Conservation (phyloP, 2,888 invertebrate genomes). For the Troides helena region DNA sequence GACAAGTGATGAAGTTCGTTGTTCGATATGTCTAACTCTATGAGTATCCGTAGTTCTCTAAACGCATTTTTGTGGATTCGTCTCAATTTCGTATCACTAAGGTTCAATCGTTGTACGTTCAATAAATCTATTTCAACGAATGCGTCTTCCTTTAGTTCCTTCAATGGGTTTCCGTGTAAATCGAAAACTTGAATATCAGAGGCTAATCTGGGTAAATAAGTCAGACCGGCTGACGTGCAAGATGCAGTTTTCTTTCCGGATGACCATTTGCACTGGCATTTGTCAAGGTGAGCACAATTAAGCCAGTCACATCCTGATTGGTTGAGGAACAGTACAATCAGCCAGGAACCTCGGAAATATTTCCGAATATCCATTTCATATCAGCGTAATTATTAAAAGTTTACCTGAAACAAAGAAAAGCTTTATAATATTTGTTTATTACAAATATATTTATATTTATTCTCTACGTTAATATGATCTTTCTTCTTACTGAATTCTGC, state of each 20-base stretch:
- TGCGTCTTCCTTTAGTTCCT: constrained; percentile 85
- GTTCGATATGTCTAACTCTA: constrained; percentile 92
- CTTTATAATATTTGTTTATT: constrained; percentile 24
- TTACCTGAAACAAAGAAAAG: constrained; percentile 62
- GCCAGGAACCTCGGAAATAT: constrained; percentile 55
- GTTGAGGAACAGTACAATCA: constrained; percentile 50
- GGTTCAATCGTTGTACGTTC: constrained; percentile 91
- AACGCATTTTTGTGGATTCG: constrained; percentile 90
- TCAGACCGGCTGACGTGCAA: constrained; percentile 88
- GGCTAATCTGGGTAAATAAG: constrained; percentile 82
- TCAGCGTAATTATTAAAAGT: constrained; percentile 39
- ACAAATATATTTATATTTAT: background rate
- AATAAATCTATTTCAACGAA: constrained; percentile 89
- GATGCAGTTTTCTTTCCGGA: constrained; percentile 94
- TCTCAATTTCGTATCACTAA: constrained; percentile 86
- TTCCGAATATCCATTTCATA: constrained; percentile 69
- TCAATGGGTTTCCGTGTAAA: constrained; percentile 88
- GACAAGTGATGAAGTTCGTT: constrained; percentile 87
- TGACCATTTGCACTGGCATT: constrained; percentile 95
- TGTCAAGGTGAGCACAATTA: constrained; percentile 85
- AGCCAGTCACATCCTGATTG: constrained; percentile 85
- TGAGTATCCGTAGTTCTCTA: constrained; percentile 88
- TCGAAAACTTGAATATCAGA: constrained; percentile 85
- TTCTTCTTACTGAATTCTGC: no score
- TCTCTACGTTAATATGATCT: no score